Base-by-base conservation (phyloP, 2,797 vertebrate species). In the Morelia viridis region DNA sequence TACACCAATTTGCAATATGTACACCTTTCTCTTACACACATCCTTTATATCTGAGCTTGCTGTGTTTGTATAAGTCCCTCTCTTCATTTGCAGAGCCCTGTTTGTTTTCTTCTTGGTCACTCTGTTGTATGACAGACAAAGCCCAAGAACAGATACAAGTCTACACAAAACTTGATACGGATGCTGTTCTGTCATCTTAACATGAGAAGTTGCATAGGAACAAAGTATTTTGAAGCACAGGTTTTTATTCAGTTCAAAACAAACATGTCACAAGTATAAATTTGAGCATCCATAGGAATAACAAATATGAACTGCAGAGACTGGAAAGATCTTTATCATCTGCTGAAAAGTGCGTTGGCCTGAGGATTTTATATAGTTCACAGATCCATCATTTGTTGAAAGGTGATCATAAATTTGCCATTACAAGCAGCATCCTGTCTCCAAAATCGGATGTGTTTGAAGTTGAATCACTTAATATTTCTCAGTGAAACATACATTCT, bases 321-420 rank as follows among this genome's bases (percentile, higher is more conserved):
- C 92, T 9, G 76, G 87, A 76, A 92, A 90, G 89, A 91, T 85
- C 24, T 94, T 93, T 1, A 85, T 7, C 26, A n/a, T 41, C 64
- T 15, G 85, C 2, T 85, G 64, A 93, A 92, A 91, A 93, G 88
- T 53, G 0, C 5, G 76, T 22, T 31, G 11, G 31, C 92, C 22
- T 76, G 53, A 94, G 89, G 92, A 92, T 71, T 93, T 94, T 24
- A 80, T 89, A 58, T 64, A 94, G 31, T 61, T 76, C 26, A 24
- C 62, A 93, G 83, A 92, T 58, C 87, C 6, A 89, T 88, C 9
- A 86, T 88, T 19, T 90, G 89, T 91, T 92, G 85, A 93, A 95
- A 93, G 58, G 60, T 9, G 41, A 68, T 91, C 3, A 92, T 93
- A 93, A 94, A 93, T 94, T 93, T 93, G 64, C 71, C 58, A 86